Base-by-base conservation (phyloP, 2,797 vertebrate species). In the Todus mexicanus region DNA sequence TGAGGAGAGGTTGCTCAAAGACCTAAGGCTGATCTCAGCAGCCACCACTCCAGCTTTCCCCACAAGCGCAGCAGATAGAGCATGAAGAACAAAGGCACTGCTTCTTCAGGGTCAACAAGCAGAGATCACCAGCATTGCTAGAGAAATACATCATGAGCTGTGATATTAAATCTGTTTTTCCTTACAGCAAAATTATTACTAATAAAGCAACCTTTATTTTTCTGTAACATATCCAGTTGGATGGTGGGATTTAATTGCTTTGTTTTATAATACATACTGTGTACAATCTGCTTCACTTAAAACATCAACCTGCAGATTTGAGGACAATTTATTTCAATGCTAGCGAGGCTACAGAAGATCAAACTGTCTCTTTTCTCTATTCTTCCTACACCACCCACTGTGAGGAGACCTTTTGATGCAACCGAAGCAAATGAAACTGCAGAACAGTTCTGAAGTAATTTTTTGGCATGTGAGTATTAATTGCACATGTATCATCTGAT, bases 371-470 rank as follows among this genome's bases (percentile, higher is more conserved):
- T 50, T 71, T 74, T 45, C 80, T 84, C 61, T 56, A 1, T 78
- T 63, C 87, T 83, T 83, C 84, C 90, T 82, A 73, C 66, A 61
- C 77, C 84, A 92, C 70, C 83, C 89, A 93, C 75, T 57, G 66
- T 0, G 4, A 85, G 61, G 69, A 88, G 78, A 83, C 80, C 87
- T 66, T 31, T 54, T 68, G 54, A 48, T 3, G 21, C 56, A 86
- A 68, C 40, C 1, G 1, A 90, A 88, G 57, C 82, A 84, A 89
- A 64, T 12, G 35, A 71, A 91, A 50, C 54, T 63, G 56, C 56
- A 66, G 33, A 76, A 40, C 21, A 64, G 40, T 50, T 54, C 64
- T 60, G 66, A 54, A 86, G 47, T 14, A 5, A 4, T 50, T 50
- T 84, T 86, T 87, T 89, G 88, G 77, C 83, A 84, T 5, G 4